These are phyloP conservation scores for Xestia xanthographa DNA, from an alignment of 2,888 invertebrate genomes.

Conservation along the genomic window DNA sequence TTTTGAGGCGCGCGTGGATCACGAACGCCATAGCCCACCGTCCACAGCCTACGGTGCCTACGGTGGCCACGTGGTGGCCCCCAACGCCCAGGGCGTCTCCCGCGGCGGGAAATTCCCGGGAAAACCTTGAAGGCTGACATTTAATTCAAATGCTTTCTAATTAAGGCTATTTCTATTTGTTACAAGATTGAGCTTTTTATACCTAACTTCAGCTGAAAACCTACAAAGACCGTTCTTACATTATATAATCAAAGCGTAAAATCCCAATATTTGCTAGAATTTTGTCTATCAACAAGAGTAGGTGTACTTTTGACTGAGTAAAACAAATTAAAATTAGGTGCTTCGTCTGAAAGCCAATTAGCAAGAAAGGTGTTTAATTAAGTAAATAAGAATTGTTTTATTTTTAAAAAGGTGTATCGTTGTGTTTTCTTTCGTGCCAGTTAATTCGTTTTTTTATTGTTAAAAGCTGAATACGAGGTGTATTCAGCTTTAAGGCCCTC, in stretches of 20 bases:
- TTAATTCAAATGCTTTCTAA: not conserved
- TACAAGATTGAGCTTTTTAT: slow-evolving; percentile 14
- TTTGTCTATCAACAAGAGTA: not conserved
- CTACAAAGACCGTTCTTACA: slow-evolving; percentile 6
- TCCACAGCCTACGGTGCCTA: too few relatives aligned
- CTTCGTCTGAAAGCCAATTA: slow-evolving; percentile 18
- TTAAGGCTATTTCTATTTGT: too few relatives aligned
- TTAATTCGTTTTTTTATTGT: slow-evolving; percentile 7
- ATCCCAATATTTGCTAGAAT: slow-evolving; percentile 16
- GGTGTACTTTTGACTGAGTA: not conserved
- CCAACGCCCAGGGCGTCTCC: too few relatives aligned
- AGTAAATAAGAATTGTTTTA: slow-evolving; percentile 27
- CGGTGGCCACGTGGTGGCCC: too few relatives aligned
- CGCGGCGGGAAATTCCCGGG: too few relatives aligned
- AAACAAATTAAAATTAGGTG: slow-evolving; percentile 19
- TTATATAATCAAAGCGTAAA: too few relatives aligned
- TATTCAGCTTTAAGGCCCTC: too few relatives aligned
- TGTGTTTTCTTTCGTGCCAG: not conserved
- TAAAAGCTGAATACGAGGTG: not conserved
- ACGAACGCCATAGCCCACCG: too few relatives aligned
- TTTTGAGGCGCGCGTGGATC: too few relatives aligned
- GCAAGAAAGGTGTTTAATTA: slow-evolving; percentile 1
- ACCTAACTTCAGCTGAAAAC: slow-evolving; percentile 2
- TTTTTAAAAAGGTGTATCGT: slow-evolving; percentile 13
- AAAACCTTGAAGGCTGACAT: not conserved